phyloP scores from a whole-genome alignment of 2,888 invertebrate genomes.

The Tiphia femorata region DNA sequence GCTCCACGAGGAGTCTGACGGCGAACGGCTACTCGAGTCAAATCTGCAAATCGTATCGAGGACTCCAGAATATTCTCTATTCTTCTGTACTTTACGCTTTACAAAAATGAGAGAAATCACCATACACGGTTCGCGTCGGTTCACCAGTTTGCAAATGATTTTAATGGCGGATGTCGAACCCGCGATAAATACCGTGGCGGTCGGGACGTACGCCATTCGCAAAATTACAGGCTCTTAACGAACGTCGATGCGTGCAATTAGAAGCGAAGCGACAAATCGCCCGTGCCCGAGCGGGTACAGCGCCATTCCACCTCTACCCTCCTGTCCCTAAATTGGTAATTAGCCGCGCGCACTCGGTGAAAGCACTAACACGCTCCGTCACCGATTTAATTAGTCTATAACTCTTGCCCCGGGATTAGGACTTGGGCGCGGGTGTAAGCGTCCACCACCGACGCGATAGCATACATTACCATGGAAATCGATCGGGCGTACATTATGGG shows the following conservation, averaged over 20 bases:
- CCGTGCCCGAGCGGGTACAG: slow-evolving; percentile 24
- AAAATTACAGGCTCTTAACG: slow-evolving; percentile 37
- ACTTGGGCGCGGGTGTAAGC: slow-evolving; percentile 14
- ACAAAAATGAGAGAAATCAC: no score
- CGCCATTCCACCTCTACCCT: slow-evolving; percentile 15
- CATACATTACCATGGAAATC: slow-evolving; percentile 38
- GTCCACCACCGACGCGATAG: slow-evolving; percentile 25
- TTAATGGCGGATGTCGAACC: not conserved
- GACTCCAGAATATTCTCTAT: no score
- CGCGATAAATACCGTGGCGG: not conserved
- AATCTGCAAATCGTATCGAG: no score
- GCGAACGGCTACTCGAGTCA: no score
- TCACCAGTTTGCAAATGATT: not conserved
- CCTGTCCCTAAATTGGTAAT: slow-evolving; percentile 50
- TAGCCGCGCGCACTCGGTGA: slow-evolving; percentile 44
- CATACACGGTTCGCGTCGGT: no score
- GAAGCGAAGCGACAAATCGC: slow-evolving; percentile 43
- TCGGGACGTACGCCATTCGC: slow-evolving; percentile 8
- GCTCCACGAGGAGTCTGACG: no score
- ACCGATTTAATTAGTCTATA: slow-evolving; percentile 61
- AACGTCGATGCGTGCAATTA: slow-evolving; percentile 38
- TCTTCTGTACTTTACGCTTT: no score
- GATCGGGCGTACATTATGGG: slow-evolving; percentile 9
- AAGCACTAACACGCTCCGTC: slow-evolving; percentile 57
- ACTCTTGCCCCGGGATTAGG: slow-evolving; percentile 42